Evolutionary conservation across 2,797 vertebrate genomes (phyloP).

Genomic region (Allobates femoralis): DNA sequence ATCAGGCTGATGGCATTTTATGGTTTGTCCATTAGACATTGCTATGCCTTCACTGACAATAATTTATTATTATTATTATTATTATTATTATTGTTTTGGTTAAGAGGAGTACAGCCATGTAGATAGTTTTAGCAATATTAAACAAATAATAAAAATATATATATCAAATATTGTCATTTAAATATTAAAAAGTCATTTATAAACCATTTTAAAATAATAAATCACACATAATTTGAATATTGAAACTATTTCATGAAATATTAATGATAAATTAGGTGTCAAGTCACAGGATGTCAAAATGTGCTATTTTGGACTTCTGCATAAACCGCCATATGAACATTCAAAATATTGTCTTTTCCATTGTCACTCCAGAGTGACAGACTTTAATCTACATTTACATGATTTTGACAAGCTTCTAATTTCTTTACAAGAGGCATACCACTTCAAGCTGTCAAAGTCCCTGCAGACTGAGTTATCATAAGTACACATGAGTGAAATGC

Average conservation of each 20-base stretch:
- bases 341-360: conserved; percentile 42
- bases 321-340: conserved; percentile 23
- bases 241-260: not conserved
- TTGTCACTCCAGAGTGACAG: conserved; percentile 48
- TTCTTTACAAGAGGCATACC: conserved; percentile 40
- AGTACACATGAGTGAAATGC: conserved; percentile 50
- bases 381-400: conserved; percentile 44
- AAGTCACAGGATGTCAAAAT: conserved; percentile 30
- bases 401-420: conserved; percentile 57
- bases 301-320: conserved; percentile 23
- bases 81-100: not conserved
- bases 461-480: conserved; percentile 7
- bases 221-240: not conserved
- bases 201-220: not conserved
- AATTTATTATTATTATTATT: too few species aligned
- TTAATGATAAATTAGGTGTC: conserved; percentile 28
- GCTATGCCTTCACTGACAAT: too few species aligned
- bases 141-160: too few species aligned
- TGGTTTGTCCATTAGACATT: too few species aligned
- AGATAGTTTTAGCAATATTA: too few species aligned
- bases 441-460: conserved; percentile 48
- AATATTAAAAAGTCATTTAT: not conserved
- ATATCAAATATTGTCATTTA: too few species aligned
- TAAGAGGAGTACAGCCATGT: too few species aligned
- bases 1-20: too few species aligned